Conservation (phyloP, 2,888 invertebrate genomes). For the Neoaliturus tenellus region DNA sequence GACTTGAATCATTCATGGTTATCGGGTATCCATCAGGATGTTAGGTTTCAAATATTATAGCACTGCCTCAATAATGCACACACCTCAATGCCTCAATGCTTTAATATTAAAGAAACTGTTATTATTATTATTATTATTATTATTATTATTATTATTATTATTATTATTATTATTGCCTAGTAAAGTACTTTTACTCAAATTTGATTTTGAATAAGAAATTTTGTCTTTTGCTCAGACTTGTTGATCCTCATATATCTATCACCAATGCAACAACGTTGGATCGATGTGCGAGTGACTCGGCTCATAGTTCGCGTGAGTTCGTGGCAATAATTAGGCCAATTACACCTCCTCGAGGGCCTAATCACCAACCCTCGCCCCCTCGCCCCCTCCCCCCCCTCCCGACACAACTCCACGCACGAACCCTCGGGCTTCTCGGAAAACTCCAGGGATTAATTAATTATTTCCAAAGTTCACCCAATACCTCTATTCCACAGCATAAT, state of each 20-base stretch:
- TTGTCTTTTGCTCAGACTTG: too few species aligned
- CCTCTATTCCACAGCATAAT: conserved; percentile 36
- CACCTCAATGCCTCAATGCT: too few species aligned
- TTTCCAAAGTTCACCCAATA: conserved; percentile 49
- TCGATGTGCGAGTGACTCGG: not conserved
- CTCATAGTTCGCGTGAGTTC: conserved; percentile 33
- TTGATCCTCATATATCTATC: not conserved
- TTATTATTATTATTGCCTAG: too few species aligned
- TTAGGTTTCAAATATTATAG: too few species aligned
- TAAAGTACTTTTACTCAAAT: too few species aligned
- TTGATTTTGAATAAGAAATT: too few species aligned
- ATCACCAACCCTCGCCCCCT: not conserved
- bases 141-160: too few species aligned
- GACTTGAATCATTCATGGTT: too few species aligned
- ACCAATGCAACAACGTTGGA: not conserved
- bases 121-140: too few species aligned
- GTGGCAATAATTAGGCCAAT: conserved; percentile 41
- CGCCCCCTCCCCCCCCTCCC: not conserved
- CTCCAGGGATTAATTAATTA: conserved; percentile 46
- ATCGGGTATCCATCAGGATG: too few species aligned
- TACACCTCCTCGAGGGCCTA: conserved; percentile 50
- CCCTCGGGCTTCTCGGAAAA: conserved; percentile 37
- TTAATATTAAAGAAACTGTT: too few species aligned
- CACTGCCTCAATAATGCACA: too few species aligned
- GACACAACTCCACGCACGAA: conserved; percentile 3